These are phyloP conservation scores for Lapara coniferarum DNA, from an alignment of 2,888 invertebrate species.

Conservation along the genomic window DNA sequence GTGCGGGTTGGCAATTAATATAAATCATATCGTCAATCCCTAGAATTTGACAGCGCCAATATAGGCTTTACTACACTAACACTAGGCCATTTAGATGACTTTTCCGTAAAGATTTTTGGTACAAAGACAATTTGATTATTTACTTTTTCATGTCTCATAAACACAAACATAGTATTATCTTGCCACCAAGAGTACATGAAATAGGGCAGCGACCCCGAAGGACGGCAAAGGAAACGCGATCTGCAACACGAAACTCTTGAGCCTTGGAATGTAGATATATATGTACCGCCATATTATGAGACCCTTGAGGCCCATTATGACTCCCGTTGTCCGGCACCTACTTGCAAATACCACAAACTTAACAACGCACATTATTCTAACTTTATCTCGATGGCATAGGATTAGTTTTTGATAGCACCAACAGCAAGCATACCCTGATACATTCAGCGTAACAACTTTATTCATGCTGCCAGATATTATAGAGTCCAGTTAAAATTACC, in stretches of 20 bases:
- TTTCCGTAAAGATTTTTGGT: no score
- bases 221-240: conserved; percentile 15
- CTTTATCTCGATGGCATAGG: not conserved
- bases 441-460: not conserved
- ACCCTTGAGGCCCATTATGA: conserved; percentile 12
- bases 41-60: no score
- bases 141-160: no score
- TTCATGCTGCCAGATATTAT: not conserved
- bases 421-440: not conserved
- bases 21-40: no score
- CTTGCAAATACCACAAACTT: not conserved
- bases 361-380: not conserved
- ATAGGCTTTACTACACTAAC: no score
- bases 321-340: conserved; percentile 18
- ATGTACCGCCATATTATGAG: conserved; percentile 11
- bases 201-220: not conserved
- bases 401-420: not conserved
- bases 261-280: not conserved
- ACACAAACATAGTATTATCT: no score
- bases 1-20: no score
- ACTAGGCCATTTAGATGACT: no score
- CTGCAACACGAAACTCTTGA: conserved; percentile 8
- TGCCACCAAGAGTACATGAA: not conserved
- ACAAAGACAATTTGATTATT: not conserved
- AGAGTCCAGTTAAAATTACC: not conserved